phyloP scores from a whole-genome alignment of 2,797 vertebrate species.

The Austrolebias charrua region DNA sequence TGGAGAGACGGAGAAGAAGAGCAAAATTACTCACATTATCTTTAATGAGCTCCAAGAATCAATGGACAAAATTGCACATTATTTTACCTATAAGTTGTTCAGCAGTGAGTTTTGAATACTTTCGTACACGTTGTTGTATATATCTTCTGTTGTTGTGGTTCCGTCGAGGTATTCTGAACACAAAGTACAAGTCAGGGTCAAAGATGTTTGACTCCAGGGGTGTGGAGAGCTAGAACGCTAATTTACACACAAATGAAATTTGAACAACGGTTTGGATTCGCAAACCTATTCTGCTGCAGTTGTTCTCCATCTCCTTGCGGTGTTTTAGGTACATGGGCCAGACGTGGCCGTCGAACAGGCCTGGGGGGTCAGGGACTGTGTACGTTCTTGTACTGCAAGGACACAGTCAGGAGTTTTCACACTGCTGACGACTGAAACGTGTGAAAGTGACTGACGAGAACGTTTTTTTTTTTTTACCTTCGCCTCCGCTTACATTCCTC shows the following conservation, averaged over 20 bases:
- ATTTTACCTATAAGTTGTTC: slow-evolving; percentile 82
- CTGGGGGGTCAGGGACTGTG: slow-evolving; percentile 86
- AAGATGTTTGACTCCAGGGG: not conserved
- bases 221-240: not conserved
- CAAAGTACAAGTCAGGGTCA: slow-evolving; percentile 7
- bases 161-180: slow-evolving; percentile 87
- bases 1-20: slow-evolving; percentile 57
- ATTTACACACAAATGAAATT: too few relatives aligned
- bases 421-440: not conserved
- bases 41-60: not conserved
- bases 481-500: slow-evolving; percentile 92
- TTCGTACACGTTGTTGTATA: slow-evolving; percentile 83
- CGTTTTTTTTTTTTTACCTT: slow-evolving; percentile 74
- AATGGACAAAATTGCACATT: not conserved
- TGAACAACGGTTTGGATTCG: not conserved
- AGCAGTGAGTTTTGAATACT: slow-evolving; percentile 87
- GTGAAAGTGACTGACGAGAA: not conserved
- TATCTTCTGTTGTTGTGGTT: slow-evolving; percentile 80
- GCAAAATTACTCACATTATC: not conserved
- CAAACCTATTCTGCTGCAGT: slow-evolving; percentile 81
- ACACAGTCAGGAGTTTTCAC: slow-evolving; percentile 7
- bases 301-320: slow-evolving; percentile 87
- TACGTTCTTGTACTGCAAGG: slow-evolving; percentile 86
- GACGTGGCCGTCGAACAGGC: slow-evolving; percentile 92
- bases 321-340: slow-evolving; percentile 97